Evolutionary conservation across 1,140 invertebrate genomes (phyloP), one percentile per base, ranked within the genome.

Genomic region (Diprion similis): DNA sequence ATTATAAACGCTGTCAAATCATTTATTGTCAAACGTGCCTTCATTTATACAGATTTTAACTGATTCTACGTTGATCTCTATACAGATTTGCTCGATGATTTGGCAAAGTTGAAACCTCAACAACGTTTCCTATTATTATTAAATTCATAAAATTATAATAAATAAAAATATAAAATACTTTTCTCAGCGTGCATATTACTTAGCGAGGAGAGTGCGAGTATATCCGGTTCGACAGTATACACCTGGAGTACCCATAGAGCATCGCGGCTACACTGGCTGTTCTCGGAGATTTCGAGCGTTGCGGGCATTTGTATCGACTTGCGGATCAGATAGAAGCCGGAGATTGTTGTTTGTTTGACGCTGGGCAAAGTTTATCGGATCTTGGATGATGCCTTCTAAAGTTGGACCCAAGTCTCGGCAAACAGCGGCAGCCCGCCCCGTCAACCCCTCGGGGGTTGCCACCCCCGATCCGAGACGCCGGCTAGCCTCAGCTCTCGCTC

Each of bases 331-430:
- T 45, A 68, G 65, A 13, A 59, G 66, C 17, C 11, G 73, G n/a
- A 68, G 75, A 70, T 77, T 77, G 76, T 78, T 79, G 80, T 80
- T 81, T 82, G 82, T 84, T 81, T 81, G 76, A 78, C 78, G 78
- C 75, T 66, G 45, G 17, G 24, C 71, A 48, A 82, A 85, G 81
- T 85, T 85, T 85, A 85, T 85, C 79, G 82, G 77, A 79, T 84
- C 73, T 71, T 80, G 75, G 76, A 78, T 80, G 79, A 85, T 85
- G 85, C 82, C 79, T 59, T 80, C 80, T 82, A 48, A 59, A 59
- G 51, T 59, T 59, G 51, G 24, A 37, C 24, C 24, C 24, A 37
- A 37, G 24, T 37, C 24, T 37, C 24, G 24, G 24, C 24, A 37
- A 37, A 37, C 24, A 59, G 51, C 11, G 11, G 11, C 82, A 84